These are phyloP conservation scores for Perizoma flavofasciatum DNA, from an alignment of 2,888 invertebrate genomes.

Conservation along the genomic window DNA sequence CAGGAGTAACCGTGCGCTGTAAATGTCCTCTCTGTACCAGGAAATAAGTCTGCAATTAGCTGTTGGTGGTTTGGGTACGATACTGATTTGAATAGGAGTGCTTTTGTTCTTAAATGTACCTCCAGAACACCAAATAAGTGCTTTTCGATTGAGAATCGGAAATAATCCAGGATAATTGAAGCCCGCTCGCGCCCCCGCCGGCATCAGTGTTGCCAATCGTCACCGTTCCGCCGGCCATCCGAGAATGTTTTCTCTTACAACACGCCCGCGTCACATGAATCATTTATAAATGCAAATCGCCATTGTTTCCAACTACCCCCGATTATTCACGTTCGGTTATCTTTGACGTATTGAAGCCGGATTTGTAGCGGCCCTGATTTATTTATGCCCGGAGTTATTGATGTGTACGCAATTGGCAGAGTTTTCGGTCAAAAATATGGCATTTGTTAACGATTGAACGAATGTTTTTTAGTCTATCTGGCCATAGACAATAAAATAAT, in stretches of 20 bases:
- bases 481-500: background rate
- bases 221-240: constrained; percentile 55
- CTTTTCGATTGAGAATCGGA: background rate
- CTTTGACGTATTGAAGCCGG: constrained; percentile 62
- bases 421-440: constrained; percentile 32
- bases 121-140: too few species aligned
- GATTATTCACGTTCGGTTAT: constrained; percentile 72
- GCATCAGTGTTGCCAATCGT: constrained; percentile 53
- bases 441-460: constrained; percentile 26
- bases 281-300: constrained; percentile 76
- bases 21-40: too few species aligned
- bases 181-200: constrained; percentile 14
- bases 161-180: background rate
- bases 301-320: constrained; percentile 65
- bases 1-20: too few species aligned
- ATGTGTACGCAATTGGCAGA: constrained; percentile 37
- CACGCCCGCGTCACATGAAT: constrained; percentile 64
- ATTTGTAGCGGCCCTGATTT: constrained; percentile 43
- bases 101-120: too few species aligned
- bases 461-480: background rate
- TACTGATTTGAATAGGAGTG: too few species aligned
- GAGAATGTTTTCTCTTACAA: constrained; percentile 64
- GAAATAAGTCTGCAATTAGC: too few species aligned
- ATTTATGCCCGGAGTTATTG: constrained; percentile 42
- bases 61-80: too few species aligned